Base-by-base conservation (phyloP, 2,888 invertebrate genomes). In the Euplexia lucipara region DNA sequence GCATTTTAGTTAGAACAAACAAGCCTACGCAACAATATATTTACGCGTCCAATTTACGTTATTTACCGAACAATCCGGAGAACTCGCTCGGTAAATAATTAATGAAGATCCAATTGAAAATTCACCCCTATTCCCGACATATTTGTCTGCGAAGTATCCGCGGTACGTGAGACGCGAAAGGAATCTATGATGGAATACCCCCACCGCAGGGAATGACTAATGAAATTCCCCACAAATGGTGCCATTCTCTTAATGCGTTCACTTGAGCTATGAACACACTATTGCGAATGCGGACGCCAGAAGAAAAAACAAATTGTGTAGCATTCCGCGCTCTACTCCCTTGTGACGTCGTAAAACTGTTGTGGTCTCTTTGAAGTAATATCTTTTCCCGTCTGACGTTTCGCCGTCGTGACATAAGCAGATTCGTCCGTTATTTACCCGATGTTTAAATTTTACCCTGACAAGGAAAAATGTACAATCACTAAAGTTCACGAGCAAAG, bases 221-320 rank as follows among this genome's bases (percentile, higher is more conserved):
- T 90, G 90, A 90, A 90, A 90, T 90, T 90, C 89, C 69, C 86
- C 83, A 72, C 87, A 87, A 89, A 90, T 87, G 86, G 85, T 81
- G 74, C 83, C 81, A 84, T 88, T 88, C 86, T 85, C 85, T 85
- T 88, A 89, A 89, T 87, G 87, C 85, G 85, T 79, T 82, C 78
- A 73, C 79, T 84, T 83, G 81, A 78, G 86, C 79, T 75, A 81
- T 75, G 82, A 75, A 79, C 82, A 83, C 84, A 84, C 78, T 70
- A 85, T 74, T 65, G 71, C 65, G 42, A 73, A 64, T 54, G 64
- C 63, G 70, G 73, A 76, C 71, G 63, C 54, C 22, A 58, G 30
- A 52, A 53, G 60, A 68, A 77, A 76, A 79, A 84, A 83, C 82
- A 84, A 81, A 85, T 84, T 78, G 74, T 71, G 58, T 68, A 63